Evolutionary conservation across 2,888 invertebrate species (phyloP).

Genomic region (Melieria picta): DNA sequence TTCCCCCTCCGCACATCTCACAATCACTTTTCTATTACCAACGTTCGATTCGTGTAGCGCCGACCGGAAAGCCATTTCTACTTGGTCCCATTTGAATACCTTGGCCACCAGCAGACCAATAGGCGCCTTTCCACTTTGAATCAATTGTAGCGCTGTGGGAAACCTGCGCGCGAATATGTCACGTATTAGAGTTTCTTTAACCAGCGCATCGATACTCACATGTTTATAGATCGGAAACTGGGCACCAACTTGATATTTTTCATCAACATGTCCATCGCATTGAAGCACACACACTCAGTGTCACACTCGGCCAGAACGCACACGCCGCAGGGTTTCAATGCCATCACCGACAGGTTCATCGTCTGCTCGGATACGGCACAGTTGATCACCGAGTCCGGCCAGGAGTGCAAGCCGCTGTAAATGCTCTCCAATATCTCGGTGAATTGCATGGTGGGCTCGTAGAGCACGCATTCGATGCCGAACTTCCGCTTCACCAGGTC

Average conservation of each 20-base stretch:
- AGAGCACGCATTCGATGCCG: slow-evolving; percentile 48
- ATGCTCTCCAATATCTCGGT: slow-evolving; percentile 49
- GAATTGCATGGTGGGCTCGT: slow-evolving; percentile 39
- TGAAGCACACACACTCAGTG: slow-evolving; percentile 56
- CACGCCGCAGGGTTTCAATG: slow-evolving; percentile 52
- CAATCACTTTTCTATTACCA: slow-evolving; percentile 53
- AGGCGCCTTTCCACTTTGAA: slow-evolving; percentile 50
- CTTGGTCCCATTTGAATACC: slow-evolving; percentile 44
- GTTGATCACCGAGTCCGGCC: slow-evolving; percentile 58
- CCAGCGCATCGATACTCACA: slow-evolving; percentile 45
- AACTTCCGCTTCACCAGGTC: slow-evolving; percentile 46
- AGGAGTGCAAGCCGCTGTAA: slow-evolving; percentile 43
- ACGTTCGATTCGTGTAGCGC: slow-evolving; percentile 54
- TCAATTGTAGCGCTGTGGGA: slow-evolving; percentile 54
- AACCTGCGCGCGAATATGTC: slow-evolving; percentile 44
- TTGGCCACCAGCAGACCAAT: slow-evolving; percentile 50
- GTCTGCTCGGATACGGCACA: slow-evolving; percentile 54
- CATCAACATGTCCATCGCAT: slow-evolving; percentile 56
- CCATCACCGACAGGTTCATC: slow-evolving; percentile 56
- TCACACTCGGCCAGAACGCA: slow-evolving; percentile 57
- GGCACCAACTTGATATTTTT: slow-evolving; percentile 57
- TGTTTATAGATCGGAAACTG: slow-evolving; percentile 59
- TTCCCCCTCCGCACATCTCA: slow-evolving; percentile 46
- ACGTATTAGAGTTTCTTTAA: no score
- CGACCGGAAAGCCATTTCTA: slow-evolving; percentile 50